These are phyloP conservation scores for Mionectes olivaceus DNA, from an alignment of 2,797 vertebrate genomes.

Conservation along the genomic window DNA sequence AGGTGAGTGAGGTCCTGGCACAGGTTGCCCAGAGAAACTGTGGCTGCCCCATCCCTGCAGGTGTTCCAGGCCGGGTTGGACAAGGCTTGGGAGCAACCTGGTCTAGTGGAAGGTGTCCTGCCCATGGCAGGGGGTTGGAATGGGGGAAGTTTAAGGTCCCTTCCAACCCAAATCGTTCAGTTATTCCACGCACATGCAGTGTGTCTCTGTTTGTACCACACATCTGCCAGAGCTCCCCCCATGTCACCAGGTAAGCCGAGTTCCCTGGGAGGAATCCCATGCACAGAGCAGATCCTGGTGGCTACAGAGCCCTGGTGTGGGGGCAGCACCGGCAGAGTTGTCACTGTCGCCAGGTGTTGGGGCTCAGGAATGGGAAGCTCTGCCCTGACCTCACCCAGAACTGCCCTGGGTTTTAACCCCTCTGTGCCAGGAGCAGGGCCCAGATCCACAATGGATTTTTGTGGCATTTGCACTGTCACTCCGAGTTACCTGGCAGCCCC, in stretches of 20 bases:
- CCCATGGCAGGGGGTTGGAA: neutral
- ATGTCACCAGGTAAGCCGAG: fast-evolving
- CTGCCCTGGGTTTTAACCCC: neutral
- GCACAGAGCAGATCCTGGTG: neutral
- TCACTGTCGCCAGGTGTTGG: neutral
- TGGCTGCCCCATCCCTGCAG: neutral
- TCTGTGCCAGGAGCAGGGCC: neutral
- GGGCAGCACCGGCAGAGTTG: neutral
- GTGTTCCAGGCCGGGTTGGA: neutral
- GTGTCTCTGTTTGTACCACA: neutral
- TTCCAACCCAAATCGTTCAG: neutral
- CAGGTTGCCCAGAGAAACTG: neutral
- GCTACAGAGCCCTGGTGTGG: neutral
- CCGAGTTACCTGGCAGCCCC: fast-evolving
- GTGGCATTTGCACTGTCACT: neutral
- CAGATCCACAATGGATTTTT: neutral
- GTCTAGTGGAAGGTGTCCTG: fast-evolving
- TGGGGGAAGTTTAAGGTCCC: no score
- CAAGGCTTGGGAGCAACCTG: fast-evolving
- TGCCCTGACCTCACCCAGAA: neutral
- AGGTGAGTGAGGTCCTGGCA: neutral
- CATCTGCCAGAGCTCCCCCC: neutral
- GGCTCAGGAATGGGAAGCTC: neutral
- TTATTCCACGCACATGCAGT: neutral
- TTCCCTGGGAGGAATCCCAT: neutral